These are phyloP conservation scores for Cyprinodon diabolis DNA, from an alignment of 2,797 vertebrate species.

Conservation along the genomic window DNA sequence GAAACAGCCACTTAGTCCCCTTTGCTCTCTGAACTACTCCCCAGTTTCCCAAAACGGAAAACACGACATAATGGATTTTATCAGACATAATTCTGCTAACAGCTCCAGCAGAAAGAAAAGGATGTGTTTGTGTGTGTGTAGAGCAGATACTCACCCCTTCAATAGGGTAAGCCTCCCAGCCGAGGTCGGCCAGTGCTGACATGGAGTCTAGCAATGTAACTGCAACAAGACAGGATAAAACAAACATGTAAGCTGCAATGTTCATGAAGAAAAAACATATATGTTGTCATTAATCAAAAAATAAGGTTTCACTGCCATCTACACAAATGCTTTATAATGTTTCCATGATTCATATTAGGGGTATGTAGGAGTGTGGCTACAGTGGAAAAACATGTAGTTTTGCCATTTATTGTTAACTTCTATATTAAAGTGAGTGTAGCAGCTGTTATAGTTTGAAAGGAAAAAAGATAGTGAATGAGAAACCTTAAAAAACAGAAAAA, in stretches of 20 bases:
- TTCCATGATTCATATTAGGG: conserved; percentile 21
- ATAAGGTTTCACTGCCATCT: not conserved
- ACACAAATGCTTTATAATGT: conserved; percentile 1
- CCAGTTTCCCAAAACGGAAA: conserved; percentile 33
- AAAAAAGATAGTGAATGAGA: not conserved
- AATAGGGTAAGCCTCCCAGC: conserved; percentile 86
- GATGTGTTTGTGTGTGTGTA: conserved; percentile 22
- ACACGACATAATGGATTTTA: conserved; percentile 28
- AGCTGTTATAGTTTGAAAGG: conserved; percentile 41
- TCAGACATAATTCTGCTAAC: conserved; percentile 28
- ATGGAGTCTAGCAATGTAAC: conserved; percentile 86
- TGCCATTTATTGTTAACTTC: conserved; percentile 34
- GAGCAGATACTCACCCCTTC: conserved; percentile 83
- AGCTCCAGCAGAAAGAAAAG: conserved; percentile 3
- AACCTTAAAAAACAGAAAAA: not conserved
- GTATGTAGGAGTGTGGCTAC: conserved; percentile 33
- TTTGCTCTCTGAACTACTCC: conserved; percentile 60
- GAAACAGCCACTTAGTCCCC: conserved; percentile 52
- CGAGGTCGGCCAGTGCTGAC: conserved; percentile 85
- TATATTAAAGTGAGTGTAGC: conserved; percentile 33
- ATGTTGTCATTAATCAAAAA: not conserved
- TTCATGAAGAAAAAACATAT: not conserved
- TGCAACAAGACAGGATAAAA: conserved; percentile 55
- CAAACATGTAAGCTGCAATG: conserved; percentile 1
- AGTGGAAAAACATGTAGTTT: conserved; percentile 34